Base-by-base conservation (phyloP, 1,140 invertebrate genomes). In the Anastrepha obliqua region DNA sequence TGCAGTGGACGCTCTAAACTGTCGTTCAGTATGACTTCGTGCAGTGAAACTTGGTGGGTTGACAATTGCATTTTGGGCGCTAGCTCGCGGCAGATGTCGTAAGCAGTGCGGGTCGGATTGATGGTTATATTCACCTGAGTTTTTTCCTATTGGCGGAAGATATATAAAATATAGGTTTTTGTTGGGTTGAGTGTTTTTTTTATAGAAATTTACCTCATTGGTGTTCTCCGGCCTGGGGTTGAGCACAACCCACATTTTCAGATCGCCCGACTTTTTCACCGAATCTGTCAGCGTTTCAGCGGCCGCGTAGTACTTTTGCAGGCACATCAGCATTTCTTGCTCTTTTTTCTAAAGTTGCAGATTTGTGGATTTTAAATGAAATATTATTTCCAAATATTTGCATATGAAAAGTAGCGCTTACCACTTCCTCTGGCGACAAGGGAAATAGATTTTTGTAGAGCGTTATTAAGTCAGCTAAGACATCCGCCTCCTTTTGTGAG, bases 1-100 rank as follows among this genome's bases (percentile, higher is more conserved):
- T 98, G 97, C 17, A 98, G 94, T 0, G 97, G 96, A 7, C 98
- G 94, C 87, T 95, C 95, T 90, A 98, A 91, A 17, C 95, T 94
- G 58, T 96, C 96, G 87, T 95, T 95, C 88, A 97, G 94, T 87
- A 97, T 95, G 0, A 96, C 95, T 93, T 98, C 97, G 91, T 97
- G 96, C 1, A 98, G 90, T 90, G 95, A 95, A 81, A 96, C 92
- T 89, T 96, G 93, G 92, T 97, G 95, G 7, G 95, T 94, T 13
- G 95, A 94, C 51, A 94, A 90, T 70, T 95, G 94, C 70, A 96
- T 95, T 93, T 96, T 96, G 20, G 94, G 90, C 64, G 95, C 94
- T 2, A 97, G 92, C 92, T 97, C 96, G 70, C 94, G 93, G 89
- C 96, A 97, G 17, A 98, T 91, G 87, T 97, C 96, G 47, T 95